A percentile compares a stretch with the other conserved stretches of the same genome.
These are phyloP conservation scores for Hippocampus kuda DNA, from an alignment of 2,797 vertebrate species.

Conservation along the genomic window DNA sequence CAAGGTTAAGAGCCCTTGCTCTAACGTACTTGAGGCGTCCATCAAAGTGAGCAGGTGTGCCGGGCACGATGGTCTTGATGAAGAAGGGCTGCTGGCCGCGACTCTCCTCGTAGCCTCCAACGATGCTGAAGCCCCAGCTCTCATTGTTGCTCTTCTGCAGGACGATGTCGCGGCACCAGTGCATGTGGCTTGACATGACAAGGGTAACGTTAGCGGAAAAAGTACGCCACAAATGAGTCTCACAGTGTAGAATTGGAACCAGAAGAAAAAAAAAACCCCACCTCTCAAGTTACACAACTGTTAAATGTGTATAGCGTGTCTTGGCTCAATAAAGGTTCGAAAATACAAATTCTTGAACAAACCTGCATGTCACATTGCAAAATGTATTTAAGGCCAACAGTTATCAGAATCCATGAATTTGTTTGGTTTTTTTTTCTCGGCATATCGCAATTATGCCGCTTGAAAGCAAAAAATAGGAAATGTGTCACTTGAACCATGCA, in stretches of 20 bases:
- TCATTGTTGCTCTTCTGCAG: constrained; percentile 82
- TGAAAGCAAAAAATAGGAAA: too few species aligned
- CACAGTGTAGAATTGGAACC: neutral
- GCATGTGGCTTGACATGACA: constrained; percentile 69
- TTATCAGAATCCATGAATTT: too few species aligned
- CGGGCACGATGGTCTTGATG: constrained; percentile 94
- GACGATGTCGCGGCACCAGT: constrained; percentile 85
- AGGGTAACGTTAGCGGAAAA: constrained; percentile 11
- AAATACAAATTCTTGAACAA: too few species aligned
- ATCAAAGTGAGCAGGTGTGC: constrained; percentile 83
- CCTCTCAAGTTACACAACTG: too few species aligned
- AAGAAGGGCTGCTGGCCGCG: constrained; percentile 90
- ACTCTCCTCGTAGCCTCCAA: constrained; percentile 86
- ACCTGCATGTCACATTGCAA: too few species aligned
- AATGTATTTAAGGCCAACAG: too few species aligned
- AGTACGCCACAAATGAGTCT: neutral
- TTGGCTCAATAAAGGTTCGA: too few species aligned
- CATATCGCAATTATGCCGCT: neutral
- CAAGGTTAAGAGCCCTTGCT: too few species aligned
- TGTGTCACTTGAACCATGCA: too few species aligned
- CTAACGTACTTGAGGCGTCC: constrained; percentile 79
- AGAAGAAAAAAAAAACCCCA: neutral
- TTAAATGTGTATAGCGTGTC: too few species aligned
- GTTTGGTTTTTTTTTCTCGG: too few species aligned
- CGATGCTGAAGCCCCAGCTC: constrained; percentile 95